Evolutionary conservation across 2,888 invertebrate genomes (phyloP).

Genomic region (Ischnus inquisitorius): DNA sequence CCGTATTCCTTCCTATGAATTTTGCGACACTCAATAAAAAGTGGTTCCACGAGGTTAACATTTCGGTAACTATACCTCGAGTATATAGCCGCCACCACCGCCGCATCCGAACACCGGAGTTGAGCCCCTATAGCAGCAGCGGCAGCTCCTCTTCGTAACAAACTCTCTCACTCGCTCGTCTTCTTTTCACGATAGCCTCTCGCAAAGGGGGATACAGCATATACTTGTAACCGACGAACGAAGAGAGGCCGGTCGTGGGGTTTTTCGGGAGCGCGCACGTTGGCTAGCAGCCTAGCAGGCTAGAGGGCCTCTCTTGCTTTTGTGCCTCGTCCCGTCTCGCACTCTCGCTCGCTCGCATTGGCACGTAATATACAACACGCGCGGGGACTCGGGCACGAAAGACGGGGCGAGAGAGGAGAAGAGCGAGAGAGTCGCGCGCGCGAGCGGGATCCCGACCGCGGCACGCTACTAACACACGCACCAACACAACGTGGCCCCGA

Average conservation of each 20-base stretch:
- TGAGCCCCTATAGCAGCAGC: conserved; percentile 59
- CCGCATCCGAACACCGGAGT: conserved; percentile 16
- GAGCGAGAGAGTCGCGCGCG: conserved; percentile 54
- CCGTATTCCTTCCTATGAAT: conserved; percentile 87
- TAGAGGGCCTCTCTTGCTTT: conserved; percentile 1
- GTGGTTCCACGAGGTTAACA: conserved; percentile 88
- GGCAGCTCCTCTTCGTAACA: conserved; percentile 52
- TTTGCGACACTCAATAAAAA: conserved; percentile 88
- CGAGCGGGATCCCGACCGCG: conserved; percentile 34
- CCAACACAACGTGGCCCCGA: conserved; percentile 67
- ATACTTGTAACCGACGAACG: conserved; percentile 40
- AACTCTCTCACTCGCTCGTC: conserved; percentile 75
- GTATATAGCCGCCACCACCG: conserved; percentile 71
- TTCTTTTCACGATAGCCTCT: conserved; percentile 28
- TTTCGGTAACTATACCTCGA: conserved; percentile 86
- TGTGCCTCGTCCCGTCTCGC: conserved; percentile 17
- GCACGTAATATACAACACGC: conserved; percentile 6
- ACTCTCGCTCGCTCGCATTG: not conserved
- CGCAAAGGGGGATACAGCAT: conserved; percentile 43
- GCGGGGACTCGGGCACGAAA: conserved; percentile 42
- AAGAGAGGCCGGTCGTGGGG: conserved; percentile 26
- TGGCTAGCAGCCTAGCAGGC: conserved; percentile 14
- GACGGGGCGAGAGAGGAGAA: conserved; percentile 61
- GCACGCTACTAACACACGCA: conserved; percentile 56
- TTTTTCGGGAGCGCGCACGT: conserved; percentile 56